Conservation (phyloP, 37 sponge, comb jelly and placozoan species). For the Tethya wilhelma region DNA sequence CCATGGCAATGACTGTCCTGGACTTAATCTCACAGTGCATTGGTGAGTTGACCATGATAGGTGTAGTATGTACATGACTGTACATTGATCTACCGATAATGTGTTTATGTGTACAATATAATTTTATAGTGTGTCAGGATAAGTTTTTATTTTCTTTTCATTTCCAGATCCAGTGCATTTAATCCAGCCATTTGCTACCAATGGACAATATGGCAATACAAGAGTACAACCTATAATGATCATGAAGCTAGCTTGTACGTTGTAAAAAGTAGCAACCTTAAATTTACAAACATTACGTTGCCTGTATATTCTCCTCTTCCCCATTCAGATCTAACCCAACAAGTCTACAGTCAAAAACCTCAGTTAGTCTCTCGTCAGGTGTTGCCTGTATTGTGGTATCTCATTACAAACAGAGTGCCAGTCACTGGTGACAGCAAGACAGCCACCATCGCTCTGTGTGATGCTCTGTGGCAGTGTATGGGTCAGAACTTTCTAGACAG, state of each 20-base stretch:
- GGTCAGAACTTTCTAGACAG: constrained; percentile 58
- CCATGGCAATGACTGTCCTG: constrained; percentile 57
- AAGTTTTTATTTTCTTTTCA: neutral
- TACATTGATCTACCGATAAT: neutral
- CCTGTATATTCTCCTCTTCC: neutral
- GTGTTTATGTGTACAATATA: neutral
- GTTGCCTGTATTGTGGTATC: constrained; percentile 82
- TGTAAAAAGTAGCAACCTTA: neutral
- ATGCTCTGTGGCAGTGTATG: constrained; percentile 47
- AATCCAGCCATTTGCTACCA: constrained; percentile 68
- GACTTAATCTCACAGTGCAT: constrained; percentile 66
- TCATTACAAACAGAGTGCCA: constrained; percentile 34
- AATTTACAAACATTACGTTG: neutral
- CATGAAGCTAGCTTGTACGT: constrained; percentile 76
- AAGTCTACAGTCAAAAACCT: constrained; percentile 46
- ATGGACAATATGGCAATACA: constrained; percentile 70
- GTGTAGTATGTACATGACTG: no score
- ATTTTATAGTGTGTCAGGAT: neutral
- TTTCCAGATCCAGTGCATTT: constrained; percentile 66
- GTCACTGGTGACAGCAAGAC: constrained; percentile 48
- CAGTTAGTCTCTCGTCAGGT: constrained; percentile 69
- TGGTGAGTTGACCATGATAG: constrained; percentile 44
- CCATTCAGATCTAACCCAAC: constrained; percentile 54
- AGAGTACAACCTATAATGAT: constrained; percentile 77
- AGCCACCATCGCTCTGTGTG: constrained; percentile 52